Base-by-base conservation (phyloP, 2,797 vertebrate species). In the Sebastes elongatus region DNA sequence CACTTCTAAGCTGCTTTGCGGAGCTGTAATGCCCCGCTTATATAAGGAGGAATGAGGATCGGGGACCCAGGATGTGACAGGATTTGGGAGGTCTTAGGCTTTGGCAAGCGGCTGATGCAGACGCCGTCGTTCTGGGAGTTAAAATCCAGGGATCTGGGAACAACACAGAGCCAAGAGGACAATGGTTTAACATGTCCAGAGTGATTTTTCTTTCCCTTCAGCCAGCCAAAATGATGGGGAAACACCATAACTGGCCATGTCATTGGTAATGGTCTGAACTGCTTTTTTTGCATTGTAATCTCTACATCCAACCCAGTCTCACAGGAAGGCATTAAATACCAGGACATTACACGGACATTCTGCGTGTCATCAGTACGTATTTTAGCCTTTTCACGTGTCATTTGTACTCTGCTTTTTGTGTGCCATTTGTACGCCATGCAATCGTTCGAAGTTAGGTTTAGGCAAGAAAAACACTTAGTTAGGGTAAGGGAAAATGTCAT, bases 61-160 rank as follows among this genome's bases (percentile, higher is more conserved):
- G 9, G 61, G 60, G 64, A 84, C 77, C 71, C 46, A 25, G 71
- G 61, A 83, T 85, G 55, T 78, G 80, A 78, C 73, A 28, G 83
- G 82, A 82, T 92, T 86, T 90, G 56, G 74, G 63, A 86, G 88
- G 71, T 92, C 76, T 89, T 42, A 23, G 64, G 71, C 67, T 71
- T 74, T 73, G 46, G 69, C 33, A 32, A 55, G 25, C 23, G 9
- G 33, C 68, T 71, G 75, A 67, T 59, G n/a, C 64, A 76, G 49
- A 81, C 33, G 1, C 16, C 5, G 22, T 70, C 0, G 6, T 35
- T 68, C 52, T 28, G 73, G 60, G 74, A 81, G 59, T 80, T 78
- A 16, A 78, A 76, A 84, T 83, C 65, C 68, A 42, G 27, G 11
- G 61, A 76, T 83, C 33, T 75, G 66, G 42, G 56, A 78, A 59